Evolutionary conservation across 2,888 invertebrate genomes (phyloP).

Genomic region (Heteromyza rotundicornis): DNA sequence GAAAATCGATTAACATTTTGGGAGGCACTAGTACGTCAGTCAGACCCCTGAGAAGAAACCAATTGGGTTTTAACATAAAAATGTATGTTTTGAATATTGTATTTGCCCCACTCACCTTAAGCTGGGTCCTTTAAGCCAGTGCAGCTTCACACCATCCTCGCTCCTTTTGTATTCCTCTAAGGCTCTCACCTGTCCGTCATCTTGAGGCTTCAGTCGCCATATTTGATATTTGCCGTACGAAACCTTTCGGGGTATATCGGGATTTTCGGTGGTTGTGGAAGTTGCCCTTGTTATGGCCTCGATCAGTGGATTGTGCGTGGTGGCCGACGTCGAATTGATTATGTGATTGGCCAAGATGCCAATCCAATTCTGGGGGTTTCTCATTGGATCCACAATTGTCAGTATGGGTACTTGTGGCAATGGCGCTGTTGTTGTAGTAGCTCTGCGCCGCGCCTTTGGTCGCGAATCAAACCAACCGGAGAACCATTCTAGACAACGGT

Average conservation of each 20-base stretch:
- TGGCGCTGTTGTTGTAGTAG: constrained; percentile 47
- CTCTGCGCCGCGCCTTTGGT: constrained; percentile 42
- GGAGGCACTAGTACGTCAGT: constrained; percentile 79
- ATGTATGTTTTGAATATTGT: neutral
- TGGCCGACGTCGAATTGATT: constrained; percentile 49
- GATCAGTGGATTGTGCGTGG: constrained; percentile 46
- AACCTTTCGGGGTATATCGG: constrained; percentile 42
- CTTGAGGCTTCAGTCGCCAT: constrained; percentile 63
- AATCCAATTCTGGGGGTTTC: constrained; percentile 61
- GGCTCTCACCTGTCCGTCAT: constrained; percentile 61
- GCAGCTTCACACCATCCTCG: constrained; percentile 64
- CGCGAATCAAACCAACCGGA: constrained; percentile 63
- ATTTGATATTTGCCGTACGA: constrained; percentile 65
- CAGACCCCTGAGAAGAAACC: constrained; percentile 60
- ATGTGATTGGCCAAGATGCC: constrained; percentile 60
- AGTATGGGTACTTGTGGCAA: constrained; percentile 59
- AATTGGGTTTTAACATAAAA: neutral
- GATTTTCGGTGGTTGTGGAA: constrained; percentile 37
- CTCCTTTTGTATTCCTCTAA: constrained; percentile 62
- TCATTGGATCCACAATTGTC: constrained; percentile 58
- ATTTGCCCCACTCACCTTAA: constrained; percentile 51
- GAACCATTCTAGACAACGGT: constrained; percentile 62
- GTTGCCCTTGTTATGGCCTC: constrained; percentile 43
- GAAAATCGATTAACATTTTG: constrained; percentile 63
- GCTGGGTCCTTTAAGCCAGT: constrained; percentile 69